A percentile compares a stretch with the other conserved stretches of the same genome.
Evolutionary conservation across 2,797 vertebrate genomes (phyloP).

Genomic region (Onychomys arenicola): DNA sequence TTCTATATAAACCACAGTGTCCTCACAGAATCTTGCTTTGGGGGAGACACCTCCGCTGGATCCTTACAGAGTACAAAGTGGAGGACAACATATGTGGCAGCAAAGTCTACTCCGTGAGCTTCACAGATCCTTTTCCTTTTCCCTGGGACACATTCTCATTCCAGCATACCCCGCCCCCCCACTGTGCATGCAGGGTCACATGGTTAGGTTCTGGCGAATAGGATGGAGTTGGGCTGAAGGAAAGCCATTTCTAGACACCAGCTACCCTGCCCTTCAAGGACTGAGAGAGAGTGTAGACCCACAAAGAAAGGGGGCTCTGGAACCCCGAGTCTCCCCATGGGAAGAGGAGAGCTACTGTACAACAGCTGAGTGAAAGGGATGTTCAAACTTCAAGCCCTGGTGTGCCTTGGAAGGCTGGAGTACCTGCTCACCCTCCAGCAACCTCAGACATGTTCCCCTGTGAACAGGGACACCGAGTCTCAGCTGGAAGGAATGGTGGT

Average conservation of each 20-base stretch:
- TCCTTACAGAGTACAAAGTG: neutral
- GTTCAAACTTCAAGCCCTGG: neutral
- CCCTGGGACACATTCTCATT: neutral
- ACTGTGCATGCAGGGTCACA: neutral
- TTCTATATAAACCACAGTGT: neutral
- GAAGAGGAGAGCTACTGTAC: neutral
- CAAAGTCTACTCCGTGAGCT: neutral
- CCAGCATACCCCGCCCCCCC: neutral
- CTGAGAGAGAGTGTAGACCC: neutral
- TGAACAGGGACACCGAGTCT: neutral
- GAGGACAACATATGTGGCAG: neutral
- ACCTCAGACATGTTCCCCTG: neutral
- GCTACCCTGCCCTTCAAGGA: neutral
- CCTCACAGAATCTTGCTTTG: neutral
- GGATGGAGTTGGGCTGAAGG: neutral
- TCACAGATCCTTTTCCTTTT: neutral
- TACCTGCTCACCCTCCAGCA: neutral
- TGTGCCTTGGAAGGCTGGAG: rapidly evolving
- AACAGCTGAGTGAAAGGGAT: neutral
- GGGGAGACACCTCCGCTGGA: neutral
- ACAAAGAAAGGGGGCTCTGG: neutral
- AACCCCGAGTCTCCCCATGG: neutral
- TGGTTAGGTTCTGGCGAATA: neutral
- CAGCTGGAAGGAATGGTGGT: neutral
- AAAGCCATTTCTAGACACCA: neutral